Evolutionary conservation across 2,113 vertebrate species (phyloP).

Genomic region (Hirundichthys speculiger): DNA sequence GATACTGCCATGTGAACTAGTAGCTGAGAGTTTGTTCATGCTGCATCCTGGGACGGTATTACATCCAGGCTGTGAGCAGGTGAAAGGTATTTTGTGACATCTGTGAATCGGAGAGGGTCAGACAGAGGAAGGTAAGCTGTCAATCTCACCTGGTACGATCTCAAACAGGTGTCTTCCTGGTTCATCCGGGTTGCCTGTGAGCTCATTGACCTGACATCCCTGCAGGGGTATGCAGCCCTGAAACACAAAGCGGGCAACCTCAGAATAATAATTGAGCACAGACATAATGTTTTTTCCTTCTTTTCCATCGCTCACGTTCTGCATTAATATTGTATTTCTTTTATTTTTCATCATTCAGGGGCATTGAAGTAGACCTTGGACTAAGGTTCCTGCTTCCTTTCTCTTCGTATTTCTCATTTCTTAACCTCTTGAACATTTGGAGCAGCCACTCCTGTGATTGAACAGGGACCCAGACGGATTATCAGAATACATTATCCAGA

Average conservation of each 20-base stretch:
- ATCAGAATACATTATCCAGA: slow-evolving; percentile 71
- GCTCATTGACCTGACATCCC: slow-evolving; percentile 87
- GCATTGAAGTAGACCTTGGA: too few relatives aligned
- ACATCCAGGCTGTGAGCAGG: background rate
- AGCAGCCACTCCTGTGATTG: slow-evolving; percentile 48
- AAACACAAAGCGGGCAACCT: background rate
- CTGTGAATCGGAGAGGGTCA: background rate
- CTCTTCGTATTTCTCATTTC: slow-evolving; percentile 4
- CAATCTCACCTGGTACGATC: slow-evolving; percentile 86
- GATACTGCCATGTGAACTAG: too few relatives aligned
- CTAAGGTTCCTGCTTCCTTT: too few relatives aligned
- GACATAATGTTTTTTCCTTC: too few relatives aligned
- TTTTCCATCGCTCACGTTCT: too few relatives aligned
- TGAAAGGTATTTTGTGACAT: background rate
- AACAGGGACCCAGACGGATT: slow-evolving; percentile 55
- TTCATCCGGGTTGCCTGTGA: slow-evolving; percentile 87
- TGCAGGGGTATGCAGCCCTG: slow-evolving; percentile 91
- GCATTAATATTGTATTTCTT: too few relatives aligned
- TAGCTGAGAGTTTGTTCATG: too few relatives aligned
- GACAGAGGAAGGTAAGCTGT: background rate
- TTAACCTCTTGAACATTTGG: slow-evolving; percentile 37
- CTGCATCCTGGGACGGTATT: too few relatives aligned
- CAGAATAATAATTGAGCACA: background rate
- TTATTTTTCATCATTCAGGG: too few relatives aligned
- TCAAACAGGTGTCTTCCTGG: slow-evolving; percentile 90